Base-by-base conservation (phyloP, 2,113 vertebrate species). In the Scophthalmus maximus region DNA sequence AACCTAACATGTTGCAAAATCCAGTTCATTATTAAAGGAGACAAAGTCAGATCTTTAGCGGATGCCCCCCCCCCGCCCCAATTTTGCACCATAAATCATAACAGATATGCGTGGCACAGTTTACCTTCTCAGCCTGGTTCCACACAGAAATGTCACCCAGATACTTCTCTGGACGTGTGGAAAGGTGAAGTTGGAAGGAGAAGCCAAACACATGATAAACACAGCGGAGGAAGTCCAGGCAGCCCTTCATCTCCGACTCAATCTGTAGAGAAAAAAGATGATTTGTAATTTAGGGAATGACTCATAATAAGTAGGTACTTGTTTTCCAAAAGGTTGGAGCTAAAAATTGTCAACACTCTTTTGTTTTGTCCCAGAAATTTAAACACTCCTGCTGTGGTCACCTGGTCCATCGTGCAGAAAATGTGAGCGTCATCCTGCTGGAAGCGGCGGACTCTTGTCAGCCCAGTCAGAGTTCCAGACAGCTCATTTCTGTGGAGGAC, bases 361-460 rank as follows among this genome's bases (percentile, higher is more conserved):
- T 65, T 20, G 8, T 8, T 27, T 14, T 18, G 4, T 36, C 10
- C 44, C 1, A 17, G 6, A 34, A 8, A 26, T 29, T 14, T 3
- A 3, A 46, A 63, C 52, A 50, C 23, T 8, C 47, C 32, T 38
- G 38, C 22, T 66, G 52, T 42, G 9, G n/a, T 73, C 14, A 98
- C 97, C 97, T 98, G 96, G 57, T 97, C 96, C 89, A 96, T 94
- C 0, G 90, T 91, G 88, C 97, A 98, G 88, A 99, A 99, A 82
- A 99, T 97, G 89, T 99, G 97, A 9, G 96, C 97, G 2, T 98
- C 97, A 4, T 99, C 97, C 88, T 98, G 97, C 51, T 99, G 96
- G 90, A 99, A 99, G 29, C 97, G 95, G 0, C 97, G 90, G 0
- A 98, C 96, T 42, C 95, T 91, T 47, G 96, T 98, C 71, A 98